Evolutionary conservation across 2,888 invertebrate genomes (phyloP), one percentile per base, ranked within the genome.

Genomic region (Octodonta nipae): DNA sequence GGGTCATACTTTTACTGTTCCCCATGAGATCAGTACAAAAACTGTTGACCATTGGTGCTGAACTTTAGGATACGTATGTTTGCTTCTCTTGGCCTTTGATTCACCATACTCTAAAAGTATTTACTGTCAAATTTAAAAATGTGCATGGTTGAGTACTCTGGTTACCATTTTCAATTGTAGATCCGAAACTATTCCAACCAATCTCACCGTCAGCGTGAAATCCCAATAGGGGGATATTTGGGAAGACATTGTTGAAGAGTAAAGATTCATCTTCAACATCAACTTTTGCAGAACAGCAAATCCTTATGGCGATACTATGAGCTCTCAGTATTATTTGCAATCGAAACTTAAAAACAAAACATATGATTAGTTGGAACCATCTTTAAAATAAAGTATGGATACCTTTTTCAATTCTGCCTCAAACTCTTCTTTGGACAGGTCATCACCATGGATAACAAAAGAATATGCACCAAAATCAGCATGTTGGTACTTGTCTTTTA

Each of bases 131-230:
- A 10, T 28, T 10, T n/a, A 32, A 22, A 13, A 20, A 2, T 13
- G 17, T 13, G 3, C 13, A 34, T 30, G 7, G 4, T 13, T 28
- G 5, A 14, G 16, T 15, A 28, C 11, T 13, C 26, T 30, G 15
- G 7, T 28, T 38, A 45, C 43, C 34, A 32, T 5, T 5, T 6
- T 35, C 35, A 5, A 36, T 30, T 11, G 27, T 22, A 8, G 28
- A 17, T 8, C 31, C 33, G 30, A 42, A 33, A 31, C 45, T 42
- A 42, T 56, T 45, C 56, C 56, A 58, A 20, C 57, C 58, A 26
- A 58, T 46, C 43, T 56, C 57, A 5, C 58, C 56, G 40, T 47
- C 46, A 10, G 48, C 55, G 37, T 55, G 50, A 16, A 56, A 36
- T 3, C 55, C 53, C 13, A 57, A 32, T 4, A 56, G 14, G 3